Evolutionary conservation across 2,888 invertebrate genomes (phyloP).

Genomic region (Dicranocentrus wangi): DNA sequence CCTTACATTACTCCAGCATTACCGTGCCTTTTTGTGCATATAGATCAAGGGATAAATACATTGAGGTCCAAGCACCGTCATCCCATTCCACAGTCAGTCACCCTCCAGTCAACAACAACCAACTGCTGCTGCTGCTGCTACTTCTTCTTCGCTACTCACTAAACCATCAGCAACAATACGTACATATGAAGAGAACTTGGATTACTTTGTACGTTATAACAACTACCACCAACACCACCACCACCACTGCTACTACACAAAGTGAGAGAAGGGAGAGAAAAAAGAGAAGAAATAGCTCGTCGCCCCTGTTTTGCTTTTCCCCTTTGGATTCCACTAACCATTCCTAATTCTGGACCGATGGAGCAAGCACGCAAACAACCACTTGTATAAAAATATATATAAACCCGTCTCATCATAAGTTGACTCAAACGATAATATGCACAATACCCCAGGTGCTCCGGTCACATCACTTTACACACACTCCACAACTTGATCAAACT

Average conservation of each 20-base stretch:
- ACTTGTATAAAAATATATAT: constrained; percentile 26
- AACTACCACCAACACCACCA: not conserved
- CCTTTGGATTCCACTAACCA: constrained; percentile 17
- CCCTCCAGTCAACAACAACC: constrained; percentile 67
- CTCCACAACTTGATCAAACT: constrained; percentile 24
- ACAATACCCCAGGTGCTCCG: constrained; percentile 57
- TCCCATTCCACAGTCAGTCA: constrained; percentile 68
- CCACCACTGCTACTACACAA: constrained; percentile 34
- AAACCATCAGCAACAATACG: constrained; percentile 15
- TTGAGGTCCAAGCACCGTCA: constrained; percentile 50
- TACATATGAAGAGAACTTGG: too few species aligned
- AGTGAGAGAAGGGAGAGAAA: constrained; percentile 39
- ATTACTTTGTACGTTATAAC: too few species aligned
- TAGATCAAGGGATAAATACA: constrained; percentile 60
- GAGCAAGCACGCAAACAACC: constrained; percentile 42
- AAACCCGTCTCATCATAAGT: not conserved
- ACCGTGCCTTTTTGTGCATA: constrained; percentile 22
- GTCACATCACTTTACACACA: not conserved
- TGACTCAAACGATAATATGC: constrained; percentile 26
- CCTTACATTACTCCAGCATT: constrained; percentile 18
- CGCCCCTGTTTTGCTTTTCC: constrained; percentile 45
- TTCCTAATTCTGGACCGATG: not conserved
- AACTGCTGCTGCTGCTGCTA: constrained; percentile 55
- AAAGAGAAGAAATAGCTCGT: constrained; percentile 41
- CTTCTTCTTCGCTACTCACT: constrained; percentile 45